Percentiles rank a stretch among this genome's conserved stretches.
Evolutionary conservation across 2,797 vertebrate species (phyloP).

Genomic region (Helarctos malayanus): DNA sequence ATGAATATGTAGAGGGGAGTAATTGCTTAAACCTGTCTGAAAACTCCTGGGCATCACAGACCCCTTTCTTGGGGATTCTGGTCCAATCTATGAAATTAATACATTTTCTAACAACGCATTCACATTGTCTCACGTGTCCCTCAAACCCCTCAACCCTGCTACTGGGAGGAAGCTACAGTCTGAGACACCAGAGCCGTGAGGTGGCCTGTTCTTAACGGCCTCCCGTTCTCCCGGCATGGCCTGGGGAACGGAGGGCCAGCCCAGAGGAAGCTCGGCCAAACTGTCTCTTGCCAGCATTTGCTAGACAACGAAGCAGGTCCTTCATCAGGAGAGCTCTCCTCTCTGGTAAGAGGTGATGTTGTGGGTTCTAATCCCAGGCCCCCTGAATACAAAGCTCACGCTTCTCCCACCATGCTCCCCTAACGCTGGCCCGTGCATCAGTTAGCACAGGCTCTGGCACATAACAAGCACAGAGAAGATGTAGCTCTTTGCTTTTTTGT

Average conservation of each 20-base stretch:
- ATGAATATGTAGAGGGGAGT: background rate
- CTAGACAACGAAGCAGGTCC: background rate
- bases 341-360: background rate
- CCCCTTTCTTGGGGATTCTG: background rate
- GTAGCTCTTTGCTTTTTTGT: constrained; percentile 39
- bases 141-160: background rate
- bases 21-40: background rate
- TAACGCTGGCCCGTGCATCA: background rate
- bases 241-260: background rate
- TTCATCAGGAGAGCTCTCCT: background rate
- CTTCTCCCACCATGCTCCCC: background rate
- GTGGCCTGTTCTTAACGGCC: background rate
- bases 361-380: too few species aligned
- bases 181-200: background rate
- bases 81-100: background rate
- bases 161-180: background rate
- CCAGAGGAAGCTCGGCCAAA: background rate
- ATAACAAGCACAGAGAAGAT: background rate
- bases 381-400: background rate
- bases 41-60: background rate
- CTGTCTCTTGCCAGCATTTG: background rate
- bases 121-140: background rate
- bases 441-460: background rate
- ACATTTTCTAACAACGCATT: background rate
- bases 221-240: too few species aligned